Base-by-base conservation (phyloP, 2,797 vertebrate species). In the Leuciscus waleckii region DNA sequence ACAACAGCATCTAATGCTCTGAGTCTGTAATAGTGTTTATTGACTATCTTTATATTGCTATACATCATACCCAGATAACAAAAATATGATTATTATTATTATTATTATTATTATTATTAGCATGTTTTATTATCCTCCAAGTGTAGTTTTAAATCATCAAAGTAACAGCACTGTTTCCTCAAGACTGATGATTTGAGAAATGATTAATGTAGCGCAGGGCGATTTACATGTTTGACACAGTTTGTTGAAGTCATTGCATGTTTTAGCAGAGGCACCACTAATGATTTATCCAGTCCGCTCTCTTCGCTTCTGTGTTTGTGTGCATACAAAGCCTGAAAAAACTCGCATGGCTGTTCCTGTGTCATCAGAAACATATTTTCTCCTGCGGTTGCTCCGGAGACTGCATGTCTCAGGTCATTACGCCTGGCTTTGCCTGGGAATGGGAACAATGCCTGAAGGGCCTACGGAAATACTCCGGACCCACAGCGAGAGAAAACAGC, bases 341-440 rank as follows among this genome's bases (percentile, higher is more conserved):
- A 10, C 35, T 17, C 1, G 14, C 41, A 35, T 80, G 78, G 37
- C 61, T 68, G 41, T 21, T 67, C 63, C 23, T 54, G 46, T 70
- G 79, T 81, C 79, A 70, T 41, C 79, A 56, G 51, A 9, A 19
- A 19, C 29, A 23, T 26, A 56, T 49, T 43, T 78, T 82, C 37
- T 74, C n/a, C n/a, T 63, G 82, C n/a, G 51, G 65, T 58, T 41
- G 39, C 19, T 26, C 2, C 13, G 2, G 63, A 54, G 63, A 56
- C 77, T 51, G 46, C 75, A 63, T 69, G 41, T 76, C 71, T 85
- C 54, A 73, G 76, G 79, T 79, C 61, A 29, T 63, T 63, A 29
- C 61, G 26, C 61, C 26, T n/a, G 26, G n/a, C 61, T 81, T 77
- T 68, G 43, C 70, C 26, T 39, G 56, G 63, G 37, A 89, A 81